phyloP scores from a whole-genome alignment of 2,797 vertebrate species.

The Pelodytes ibericus region DNA sequence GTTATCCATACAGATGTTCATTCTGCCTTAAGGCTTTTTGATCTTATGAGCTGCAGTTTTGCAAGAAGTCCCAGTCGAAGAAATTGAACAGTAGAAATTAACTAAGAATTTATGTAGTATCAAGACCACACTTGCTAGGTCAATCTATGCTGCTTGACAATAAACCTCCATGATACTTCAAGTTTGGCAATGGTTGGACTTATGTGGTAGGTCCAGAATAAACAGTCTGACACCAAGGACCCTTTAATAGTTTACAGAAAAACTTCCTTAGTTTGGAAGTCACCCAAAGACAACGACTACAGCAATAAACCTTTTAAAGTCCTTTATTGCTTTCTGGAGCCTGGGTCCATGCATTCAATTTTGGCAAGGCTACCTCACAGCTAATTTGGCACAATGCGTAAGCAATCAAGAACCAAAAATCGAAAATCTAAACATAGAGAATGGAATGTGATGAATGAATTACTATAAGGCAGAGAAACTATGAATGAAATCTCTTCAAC shows the following conservation, averaged over 20 bases:
- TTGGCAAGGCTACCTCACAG: constrained; percentile 61
- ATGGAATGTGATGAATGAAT: constrained; percentile 27
- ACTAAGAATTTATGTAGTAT: constrained; percentile 67
- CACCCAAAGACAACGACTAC: constrained; percentile 69
- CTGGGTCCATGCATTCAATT: constrained; percentile 57
- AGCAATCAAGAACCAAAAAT: constrained; percentile 48
- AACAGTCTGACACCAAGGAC: constrained; percentile 62
- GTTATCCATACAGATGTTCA: constrained; percentile 54
- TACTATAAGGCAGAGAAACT: constrained; percentile 23
- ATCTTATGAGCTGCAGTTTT: constrained; percentile 47
- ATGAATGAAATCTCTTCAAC: constrained; percentile 27
- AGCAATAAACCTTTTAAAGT: constrained; percentile 67
- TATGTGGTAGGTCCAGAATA: constrained; percentile 64
- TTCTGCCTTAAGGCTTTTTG: constrained; percentile 58
- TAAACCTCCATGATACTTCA: constrained; percentile 57
- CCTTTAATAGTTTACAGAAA: constrained; percentile 67
- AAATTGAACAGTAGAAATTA: constrained; percentile 60
- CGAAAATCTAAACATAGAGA: constrained; percentile 39
- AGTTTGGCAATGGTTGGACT: constrained; percentile 60
- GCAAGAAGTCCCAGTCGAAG: constrained; percentile 59
- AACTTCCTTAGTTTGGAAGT: constrained; percentile 68
- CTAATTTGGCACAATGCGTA: constrained; percentile 58
- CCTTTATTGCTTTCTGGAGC: constrained; percentile 66
- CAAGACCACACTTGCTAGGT: constrained; percentile 68
- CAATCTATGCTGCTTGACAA: constrained; percentile 61